Percentiles rank a stretch among this genome's conserved stretches.
Conservation (phyloP, 2,797 vertebrate genomes). For the Phoeniculus purpureus region DNA sequence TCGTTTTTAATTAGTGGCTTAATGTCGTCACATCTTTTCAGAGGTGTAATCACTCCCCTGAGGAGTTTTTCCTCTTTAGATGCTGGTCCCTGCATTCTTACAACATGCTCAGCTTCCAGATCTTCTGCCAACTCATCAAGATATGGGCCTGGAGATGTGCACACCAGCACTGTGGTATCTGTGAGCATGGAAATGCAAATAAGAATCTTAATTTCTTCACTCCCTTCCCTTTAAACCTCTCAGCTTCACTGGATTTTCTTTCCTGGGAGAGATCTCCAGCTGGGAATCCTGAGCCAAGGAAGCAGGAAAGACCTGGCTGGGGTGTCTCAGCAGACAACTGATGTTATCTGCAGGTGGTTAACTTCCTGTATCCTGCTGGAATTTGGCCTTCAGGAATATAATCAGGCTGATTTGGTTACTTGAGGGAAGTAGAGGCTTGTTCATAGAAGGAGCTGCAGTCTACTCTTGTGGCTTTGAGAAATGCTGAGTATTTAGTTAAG, state of each 20-base stretch:
- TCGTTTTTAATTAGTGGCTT: background rate
- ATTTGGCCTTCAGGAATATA: background rate
- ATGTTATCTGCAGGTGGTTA: background rate
- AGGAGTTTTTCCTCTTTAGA: background rate
- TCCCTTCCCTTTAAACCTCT: background rate
- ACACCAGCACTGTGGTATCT: background rate
- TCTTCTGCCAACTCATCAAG: constrained; percentile 67
- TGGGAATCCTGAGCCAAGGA: constrained; percentile 4
- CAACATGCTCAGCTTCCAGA: constrained; percentile 55
- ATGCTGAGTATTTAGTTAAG: background rate
- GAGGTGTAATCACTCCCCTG: background rate
- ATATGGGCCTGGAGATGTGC: background rate
- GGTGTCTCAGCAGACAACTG: background rate
- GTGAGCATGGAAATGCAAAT: background rate
- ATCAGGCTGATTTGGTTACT: background rate
- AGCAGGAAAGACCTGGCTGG: constrained; percentile 3
- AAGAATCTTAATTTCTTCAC: background rate
- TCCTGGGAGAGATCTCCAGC: background rate
- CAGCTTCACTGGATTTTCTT: background rate
- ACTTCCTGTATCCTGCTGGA: background rate
- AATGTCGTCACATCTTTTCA: background rate
- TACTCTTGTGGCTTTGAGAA: background rate
- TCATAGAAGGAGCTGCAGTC: background rate
- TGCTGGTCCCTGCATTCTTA: constrained; percentile 45
- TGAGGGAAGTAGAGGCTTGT: background rate